Conservation (phyloP, 1,140 invertebrate genomes). For the Ectropis grisescens region DNA sequence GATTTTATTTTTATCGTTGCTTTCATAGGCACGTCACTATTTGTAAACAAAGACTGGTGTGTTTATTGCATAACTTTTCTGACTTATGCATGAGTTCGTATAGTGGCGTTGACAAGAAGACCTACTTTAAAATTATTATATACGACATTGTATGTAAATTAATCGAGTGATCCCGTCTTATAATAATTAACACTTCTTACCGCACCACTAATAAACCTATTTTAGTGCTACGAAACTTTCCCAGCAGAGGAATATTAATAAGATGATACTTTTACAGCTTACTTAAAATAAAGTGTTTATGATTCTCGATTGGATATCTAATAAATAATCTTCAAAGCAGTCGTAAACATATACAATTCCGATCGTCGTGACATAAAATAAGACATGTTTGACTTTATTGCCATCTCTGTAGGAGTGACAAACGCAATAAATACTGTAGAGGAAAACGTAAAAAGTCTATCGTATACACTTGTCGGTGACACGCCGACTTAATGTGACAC, state of each 20-base stretch:
- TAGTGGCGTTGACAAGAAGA: too few species aligned
- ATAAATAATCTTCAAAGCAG: conserved; percentile 12
- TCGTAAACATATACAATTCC: conserved; percentile 11
- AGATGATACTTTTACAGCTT: neutral
- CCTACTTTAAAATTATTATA: too few species aligned
- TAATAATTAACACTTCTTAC: neutral
- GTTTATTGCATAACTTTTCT: neutral
- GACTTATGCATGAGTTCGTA: too few species aligned
- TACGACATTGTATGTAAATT: too few species aligned
- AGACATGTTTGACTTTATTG: conserved; percentile 37
- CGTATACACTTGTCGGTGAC: conserved; percentile 41
- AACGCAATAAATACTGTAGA: conserved; percentile 44
- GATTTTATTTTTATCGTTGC: too few species aligned
- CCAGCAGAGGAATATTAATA: neutral
- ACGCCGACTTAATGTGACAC: conserved; percentile 30
- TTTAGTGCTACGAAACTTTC: too few species aligned
- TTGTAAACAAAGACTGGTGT: neutral
- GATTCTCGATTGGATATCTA: neutral
- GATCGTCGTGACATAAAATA: conserved; percentile 14
- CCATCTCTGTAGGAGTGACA: conserved; percentile 28
- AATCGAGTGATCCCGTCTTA: too few species aligned
- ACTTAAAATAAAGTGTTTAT: conserved; percentile 1
- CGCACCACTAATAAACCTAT: too few species aligned
- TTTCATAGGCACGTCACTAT: neutral
- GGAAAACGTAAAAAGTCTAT: conserved; percentile 39